phyloP scores from a whole-genome alignment of 2,113 vertebrate species.

The Piaya cayana region DNA sequence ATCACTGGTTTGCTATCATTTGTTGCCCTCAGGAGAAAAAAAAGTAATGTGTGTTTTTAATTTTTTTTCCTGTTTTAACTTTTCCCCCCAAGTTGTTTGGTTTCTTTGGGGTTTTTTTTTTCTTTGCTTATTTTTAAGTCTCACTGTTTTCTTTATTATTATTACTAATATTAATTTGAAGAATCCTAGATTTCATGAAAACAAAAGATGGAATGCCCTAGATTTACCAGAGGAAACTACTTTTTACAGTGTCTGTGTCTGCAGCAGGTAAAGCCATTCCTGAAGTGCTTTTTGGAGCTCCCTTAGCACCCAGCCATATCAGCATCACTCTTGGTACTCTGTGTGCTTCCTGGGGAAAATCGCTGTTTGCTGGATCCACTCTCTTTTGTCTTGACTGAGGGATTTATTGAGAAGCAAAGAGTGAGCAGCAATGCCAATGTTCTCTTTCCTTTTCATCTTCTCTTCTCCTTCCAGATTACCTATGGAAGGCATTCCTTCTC shows the following conservation, averaged over 20 bases:
- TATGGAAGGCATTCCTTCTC: neutral
- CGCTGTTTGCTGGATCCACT: neutral
- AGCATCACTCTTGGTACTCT: neutral
- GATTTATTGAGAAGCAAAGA: neutral
- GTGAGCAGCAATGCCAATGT: neutral
- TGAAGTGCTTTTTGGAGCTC: neutral
- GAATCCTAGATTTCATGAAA: neutral
- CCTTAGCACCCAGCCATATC: neutral
- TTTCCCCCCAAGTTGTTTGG: fast-evolving
- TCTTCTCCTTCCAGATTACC: neutral
- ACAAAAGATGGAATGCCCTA: neutral
- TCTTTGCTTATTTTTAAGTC: too few species aligned
- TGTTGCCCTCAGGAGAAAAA: neutral
- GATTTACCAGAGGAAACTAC: neutral
- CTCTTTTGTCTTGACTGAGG: neutral
- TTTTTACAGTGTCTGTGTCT: neutral
- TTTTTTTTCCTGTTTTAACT: neutral
- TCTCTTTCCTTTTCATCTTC: neutral
- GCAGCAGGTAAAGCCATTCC: neutral
- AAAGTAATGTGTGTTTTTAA: neutral
- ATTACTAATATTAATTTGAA: neutral
- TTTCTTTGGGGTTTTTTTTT: neutral
- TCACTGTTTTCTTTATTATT: neutral
- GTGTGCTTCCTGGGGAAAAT: neutral
- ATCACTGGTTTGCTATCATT: neutral